Conservation (phyloP, 37 sponge, comb jelly and placozoan species). For the Beroe forskalii region DNA sequence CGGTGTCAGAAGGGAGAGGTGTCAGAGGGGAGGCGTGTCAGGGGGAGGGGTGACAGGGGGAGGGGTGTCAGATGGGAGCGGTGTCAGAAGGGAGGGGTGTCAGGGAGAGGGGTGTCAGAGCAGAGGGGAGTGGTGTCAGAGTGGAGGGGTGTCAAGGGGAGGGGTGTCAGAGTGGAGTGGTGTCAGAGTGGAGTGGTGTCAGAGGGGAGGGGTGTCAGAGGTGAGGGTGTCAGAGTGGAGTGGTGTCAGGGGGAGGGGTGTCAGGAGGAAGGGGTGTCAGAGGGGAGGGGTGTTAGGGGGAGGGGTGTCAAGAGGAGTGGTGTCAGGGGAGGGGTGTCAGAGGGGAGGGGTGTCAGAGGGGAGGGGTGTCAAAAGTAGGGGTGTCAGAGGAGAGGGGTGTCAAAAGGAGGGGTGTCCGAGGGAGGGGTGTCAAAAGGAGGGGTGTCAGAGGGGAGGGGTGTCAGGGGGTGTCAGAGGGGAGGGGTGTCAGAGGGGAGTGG, state of each 20-base stretch:
- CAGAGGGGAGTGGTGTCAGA: too few relatives aligned
- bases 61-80: background rate
- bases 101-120: background rate
- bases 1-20: background rate
- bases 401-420: slow-evolving; percentile 5
- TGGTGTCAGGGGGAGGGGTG: background rate
- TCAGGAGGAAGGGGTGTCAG: background rate
- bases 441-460: too few relatives aligned
- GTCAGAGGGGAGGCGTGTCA: background rate
- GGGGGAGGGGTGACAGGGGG: background rate
- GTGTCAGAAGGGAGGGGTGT: background rate
- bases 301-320: background rate
- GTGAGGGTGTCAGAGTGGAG: background rate
- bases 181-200: too few relatives aligned
- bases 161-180: too few relatives aligned
- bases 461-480: too few relatives aligned
- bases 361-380: too few relatives aligned
- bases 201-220: background rate
- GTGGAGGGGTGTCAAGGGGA: too few relatives aligned
- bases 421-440: background rate
- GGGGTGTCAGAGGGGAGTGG: too few relatives aligned
- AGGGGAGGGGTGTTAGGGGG: background rate
- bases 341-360: background rate
- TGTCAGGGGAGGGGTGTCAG: background rate
- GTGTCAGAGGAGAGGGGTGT: too few relatives aligned